Evolutionary conservation across 2,113 vertebrate species (phyloP).

Genomic region (Athene noctua): DNA sequence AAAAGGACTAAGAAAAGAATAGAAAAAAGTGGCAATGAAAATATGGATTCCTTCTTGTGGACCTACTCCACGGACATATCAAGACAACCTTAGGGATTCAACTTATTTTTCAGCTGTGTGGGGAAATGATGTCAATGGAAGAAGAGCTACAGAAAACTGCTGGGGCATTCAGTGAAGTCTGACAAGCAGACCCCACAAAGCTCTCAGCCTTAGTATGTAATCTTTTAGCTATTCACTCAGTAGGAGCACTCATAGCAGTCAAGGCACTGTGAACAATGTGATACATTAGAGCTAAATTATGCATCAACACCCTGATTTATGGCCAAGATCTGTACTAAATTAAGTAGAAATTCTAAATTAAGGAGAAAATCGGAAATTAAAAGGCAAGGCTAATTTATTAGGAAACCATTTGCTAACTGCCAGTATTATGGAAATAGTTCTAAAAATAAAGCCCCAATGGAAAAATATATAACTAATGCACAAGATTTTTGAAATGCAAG

Average conservation of each 20-base stretch:
- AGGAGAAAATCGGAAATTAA: conserved; percentile 54
- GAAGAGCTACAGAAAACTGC: neutral
- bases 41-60: neutral
- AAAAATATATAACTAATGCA: conserved; percentile 22
- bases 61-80: neutral
- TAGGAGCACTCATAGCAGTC: neutral
- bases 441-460: conserved; percentile 39
- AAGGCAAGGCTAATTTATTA: conserved; percentile 46
- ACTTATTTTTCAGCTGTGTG: neutral
- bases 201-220: neutral
- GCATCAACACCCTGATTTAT: conserved; percentile 33
- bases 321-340: conserved; percentile 28
- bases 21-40: neutral
- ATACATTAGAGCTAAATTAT: conserved; percentile 28
- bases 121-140: neutral
- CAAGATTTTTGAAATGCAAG: neutral
- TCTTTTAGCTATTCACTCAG: neutral
- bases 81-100: neutral
- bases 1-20: neutral
- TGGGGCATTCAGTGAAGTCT: neutral
- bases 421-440: conserved; percentile 39
- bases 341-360: conserved; percentile 58
- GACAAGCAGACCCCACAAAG: neutral
- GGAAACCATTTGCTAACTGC: conserved; percentile 26
- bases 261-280: conserved; percentile 3